Evolutionary conservation across 1,140 invertebrate genomes (phyloP), one percentile per base, ranked within the genome.

Genomic region (Papilio xuthus): DNA sequence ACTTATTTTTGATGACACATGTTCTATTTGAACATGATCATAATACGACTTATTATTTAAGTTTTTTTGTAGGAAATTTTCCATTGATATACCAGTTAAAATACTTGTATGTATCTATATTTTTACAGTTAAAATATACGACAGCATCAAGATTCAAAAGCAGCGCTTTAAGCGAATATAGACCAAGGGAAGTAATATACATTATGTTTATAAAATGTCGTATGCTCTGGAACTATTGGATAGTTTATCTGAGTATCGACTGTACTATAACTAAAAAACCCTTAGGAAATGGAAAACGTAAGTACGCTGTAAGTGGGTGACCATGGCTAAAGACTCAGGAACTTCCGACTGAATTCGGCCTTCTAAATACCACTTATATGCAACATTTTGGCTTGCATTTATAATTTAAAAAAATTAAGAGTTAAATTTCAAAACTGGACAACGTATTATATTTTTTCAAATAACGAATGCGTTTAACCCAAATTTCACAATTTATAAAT

Each of bases 321-420:
- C 74, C 74, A 8, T 76, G 74, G 53, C 10, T 28, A 41, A 37
- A 32, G n/a, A 47, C 20, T n/a, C 41, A 73, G 41, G 71, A 73
- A 63, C 74, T 76, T 76, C 74, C 74, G 74, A 23, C 74, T 76
- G 74, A 53, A 41, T 20, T 26, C 53, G 74, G 32, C 74, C 74
- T 76, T 63, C 74, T 76, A 63, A 76, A 9, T n/a, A 63, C 74
- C 56, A 60, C 74, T 63, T 41, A 75, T 23, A 44, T 72, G 18
- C 26, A 41, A 56, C 28, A 26, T 50, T 76, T 76, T 23, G 32
- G 56, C 37, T 37, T 42, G 42, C 42, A 76, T 76, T 41, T 71
- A 71, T 9, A 71, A 44, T 42, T 71, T 42, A 28, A 4, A 37
- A 41, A 70, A n/a, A 67, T 67, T 26, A 67, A 18, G 4, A 18